Evolutionary conservation across 2,797 vertebrate genomes (phyloP), one percentile per base, ranked within the genome.

Genomic region (Tauraco hartlaubi): DNA sequence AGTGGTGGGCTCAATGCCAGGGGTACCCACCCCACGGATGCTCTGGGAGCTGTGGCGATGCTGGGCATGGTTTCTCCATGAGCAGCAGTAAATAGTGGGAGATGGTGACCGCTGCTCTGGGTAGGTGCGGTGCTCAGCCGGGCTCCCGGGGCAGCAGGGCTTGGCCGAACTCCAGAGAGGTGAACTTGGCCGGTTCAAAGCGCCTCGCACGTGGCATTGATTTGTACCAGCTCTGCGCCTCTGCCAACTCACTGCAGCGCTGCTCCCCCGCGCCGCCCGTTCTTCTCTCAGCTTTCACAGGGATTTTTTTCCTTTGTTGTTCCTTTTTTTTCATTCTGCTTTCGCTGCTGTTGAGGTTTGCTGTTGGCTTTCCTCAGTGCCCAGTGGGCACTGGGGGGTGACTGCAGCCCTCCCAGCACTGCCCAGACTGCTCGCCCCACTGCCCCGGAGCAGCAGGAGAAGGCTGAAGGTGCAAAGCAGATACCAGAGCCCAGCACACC

Each of bases 1-100:
- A 22, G 26, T 11, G 3, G 17, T 3, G 15, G 37, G 54, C 35
- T 48, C 2, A 0, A 49, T 26, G 43, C 14, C 1, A 6, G 25
- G 56, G 17, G 6, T 7, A 14, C 41, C 21, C 5, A 2, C 19
- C 33, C 55, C 35, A 7, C 1, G 7, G 41, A 14, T 41, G 46
- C 37, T 20, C n/a, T 51, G 49, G 8, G 26, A 9, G 29, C 6
- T 20, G 19, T 51, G 67, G 6, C 37, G 12, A 28, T 1, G 1
- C 35, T 44, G 37, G 28, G 55, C 28, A 20, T 4, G 21, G 23
- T 9, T 48, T 39, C 62, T 68, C 29, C 48, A 3, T 15, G 48
- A 69, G 41, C 33, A 55, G 74, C 33, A 43, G 48, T 33, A 55
- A 25, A 43, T 48, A 23, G 35, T 4, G 19, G 35, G 41, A 48